Evolutionary conservation across 1,140 invertebrate genomes (phyloP).

Genomic region (Heliothis subflexa): DNA sequence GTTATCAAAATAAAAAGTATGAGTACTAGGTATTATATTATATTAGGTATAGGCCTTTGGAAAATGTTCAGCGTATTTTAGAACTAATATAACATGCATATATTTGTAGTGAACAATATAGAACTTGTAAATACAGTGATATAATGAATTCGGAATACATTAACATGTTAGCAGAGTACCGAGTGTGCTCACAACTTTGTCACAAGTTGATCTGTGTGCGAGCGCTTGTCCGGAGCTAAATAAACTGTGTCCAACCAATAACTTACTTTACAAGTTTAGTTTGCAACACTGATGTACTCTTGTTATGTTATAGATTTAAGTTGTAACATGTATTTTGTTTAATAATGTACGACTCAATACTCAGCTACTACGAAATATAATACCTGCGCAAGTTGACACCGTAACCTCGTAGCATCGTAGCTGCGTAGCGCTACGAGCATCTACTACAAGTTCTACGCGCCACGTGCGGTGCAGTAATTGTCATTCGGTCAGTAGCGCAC

Average conservation of each 20-base stretch:
- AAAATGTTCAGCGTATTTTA: too few species aligned
- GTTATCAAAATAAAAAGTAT: too few species aligned
- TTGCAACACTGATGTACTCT: too few species aligned
- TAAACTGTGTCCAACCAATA: background rate
- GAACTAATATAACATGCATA: background rate
- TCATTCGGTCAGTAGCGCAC: too few species aligned
- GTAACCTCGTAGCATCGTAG: background rate
- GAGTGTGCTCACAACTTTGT: background rate
- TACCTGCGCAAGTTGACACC: background rate
- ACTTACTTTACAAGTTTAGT: constrained; percentile 14
- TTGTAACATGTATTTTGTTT: too few species aligned
- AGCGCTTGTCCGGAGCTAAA: background rate
- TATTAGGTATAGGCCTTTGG: too few species aligned
- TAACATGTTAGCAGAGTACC: constrained; percentile 1
- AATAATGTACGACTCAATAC: too few species aligned
- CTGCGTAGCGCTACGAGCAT: background rate
- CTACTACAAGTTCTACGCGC: too few species aligned
- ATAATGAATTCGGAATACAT: constrained; percentile 3
- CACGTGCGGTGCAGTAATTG: too few species aligned
- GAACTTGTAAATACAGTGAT: background rate
- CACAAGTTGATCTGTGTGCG: background rate
- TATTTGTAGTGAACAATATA: background rate
- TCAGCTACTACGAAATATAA: background rate
- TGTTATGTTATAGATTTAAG: too few species aligned
- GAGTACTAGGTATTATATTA: too few species aligned